Conservation (phyloP, 2,113 vertebrate genomes). For the Eulemur rufifrons region DNA sequence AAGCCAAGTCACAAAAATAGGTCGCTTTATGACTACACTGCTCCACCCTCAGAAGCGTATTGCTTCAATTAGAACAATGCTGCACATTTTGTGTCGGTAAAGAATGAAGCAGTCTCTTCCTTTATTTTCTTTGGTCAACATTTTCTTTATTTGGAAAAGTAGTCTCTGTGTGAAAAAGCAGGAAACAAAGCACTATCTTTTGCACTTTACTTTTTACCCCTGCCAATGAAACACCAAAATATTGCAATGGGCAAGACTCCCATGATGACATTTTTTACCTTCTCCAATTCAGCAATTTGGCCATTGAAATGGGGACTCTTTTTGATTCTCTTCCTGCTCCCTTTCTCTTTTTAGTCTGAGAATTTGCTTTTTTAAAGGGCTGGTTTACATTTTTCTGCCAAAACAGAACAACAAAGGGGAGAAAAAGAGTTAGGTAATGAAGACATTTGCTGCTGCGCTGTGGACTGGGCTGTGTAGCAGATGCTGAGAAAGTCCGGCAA, state of each 20-base stretch:
- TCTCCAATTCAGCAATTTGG: neutral
- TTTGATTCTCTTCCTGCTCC: neutral
- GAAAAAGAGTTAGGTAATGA: neutral
- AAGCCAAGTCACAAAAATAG: constrained; percentile 48
- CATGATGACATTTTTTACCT: neutral
- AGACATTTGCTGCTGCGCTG: neutral
- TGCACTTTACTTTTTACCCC: constrained; percentile 10
- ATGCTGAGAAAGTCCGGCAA: neutral
- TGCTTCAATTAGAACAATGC: constrained; percentile 64
- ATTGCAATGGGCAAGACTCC: neutral
- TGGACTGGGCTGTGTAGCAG: neutral
- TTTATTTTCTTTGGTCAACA: constrained; percentile 72
- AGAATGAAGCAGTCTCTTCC: constrained; percentile 45
- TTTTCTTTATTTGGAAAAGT: constrained; percentile 61
- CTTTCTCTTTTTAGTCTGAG: neutral
- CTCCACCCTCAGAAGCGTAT: neutral
- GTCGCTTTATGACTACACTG: neutral
- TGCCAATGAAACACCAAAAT: neutral
- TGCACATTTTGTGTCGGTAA: constrained; percentile 62
- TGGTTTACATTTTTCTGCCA: constrained; percentile 34
- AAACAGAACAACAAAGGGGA: neutral
- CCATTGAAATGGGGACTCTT: neutral
- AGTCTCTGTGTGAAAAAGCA: constrained; percentile 56
- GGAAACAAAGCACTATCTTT: constrained; percentile 31
- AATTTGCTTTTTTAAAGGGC: neutral